Conservation (phyloP, 2,888 invertebrate genomes). For the Ichneumon xanthorius region DNA sequence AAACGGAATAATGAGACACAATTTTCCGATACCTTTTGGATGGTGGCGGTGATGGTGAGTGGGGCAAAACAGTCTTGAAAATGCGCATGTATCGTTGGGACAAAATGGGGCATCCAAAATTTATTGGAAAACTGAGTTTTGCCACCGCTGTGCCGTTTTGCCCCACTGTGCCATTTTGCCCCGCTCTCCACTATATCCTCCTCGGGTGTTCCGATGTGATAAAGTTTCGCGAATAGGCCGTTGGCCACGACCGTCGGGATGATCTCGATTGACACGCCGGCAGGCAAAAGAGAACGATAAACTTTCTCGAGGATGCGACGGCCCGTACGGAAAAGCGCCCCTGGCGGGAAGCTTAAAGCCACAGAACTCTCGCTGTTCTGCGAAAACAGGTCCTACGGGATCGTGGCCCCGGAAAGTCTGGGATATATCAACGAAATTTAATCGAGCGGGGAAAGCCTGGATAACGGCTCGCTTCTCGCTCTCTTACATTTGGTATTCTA, state of each 20-base stretch:
- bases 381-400: constrained; percentile 28
- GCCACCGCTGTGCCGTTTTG: too few relatives aligned
- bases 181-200: neutral
- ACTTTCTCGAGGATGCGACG: constrained; percentile 4
- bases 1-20: too few relatives aligned
- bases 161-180: too few relatives aligned
- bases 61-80: too few relatives aligned
- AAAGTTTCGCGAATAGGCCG: constrained; percentile 5
- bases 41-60: too few relatives aligned
- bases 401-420: constrained; percentile 42
- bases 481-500: constrained; percentile 47
- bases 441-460: constrained; percentile 1
- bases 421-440: constrained; percentile 47
- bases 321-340: constrained; percentile 15
- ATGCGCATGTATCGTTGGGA: too few relatives aligned
- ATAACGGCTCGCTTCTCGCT: constrained; percentile 24
- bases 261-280: constrained; percentile 4
- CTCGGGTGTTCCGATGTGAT: neutral
- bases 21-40: too few relatives aligned
- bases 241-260: neutral
- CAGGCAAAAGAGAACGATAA: constrained; percentile 20
- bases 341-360: constrained; percentile 10
- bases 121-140: too few relatives aligned
- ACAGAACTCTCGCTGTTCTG: neutral
- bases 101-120: too few relatives aligned